Evolutionary conservation across 2,888 invertebrate species (phyloP), one percentile per base, ranked within the genome.

Genomic region (Xanthostigma xanthostigma): DNA sequence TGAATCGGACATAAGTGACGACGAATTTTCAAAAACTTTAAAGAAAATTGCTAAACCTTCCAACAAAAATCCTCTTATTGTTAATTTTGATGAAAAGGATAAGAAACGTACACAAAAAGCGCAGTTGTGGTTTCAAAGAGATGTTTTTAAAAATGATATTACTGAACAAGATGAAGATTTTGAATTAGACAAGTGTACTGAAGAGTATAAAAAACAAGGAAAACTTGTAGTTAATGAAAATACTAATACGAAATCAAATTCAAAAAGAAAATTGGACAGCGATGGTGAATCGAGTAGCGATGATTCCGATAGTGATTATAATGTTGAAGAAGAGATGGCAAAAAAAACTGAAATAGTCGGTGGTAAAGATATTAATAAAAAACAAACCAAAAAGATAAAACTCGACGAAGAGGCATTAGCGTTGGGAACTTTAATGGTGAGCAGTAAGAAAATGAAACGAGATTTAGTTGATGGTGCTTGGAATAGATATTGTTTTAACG

Each of bases 401-500:
- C 73, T 96, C 60, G 79, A 81, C 50, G 83, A 90, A 35, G 85
- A 90, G 64, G 93, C 93, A 49, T 68, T 98, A 53, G 97, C 98
- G 0, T 68, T 99, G 36, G 98, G 95, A 2, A 83, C 93, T 1
- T 74, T 94, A 69, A 76, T 99, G 72, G 81, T 90, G 8, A 83
- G 88, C 48, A 94, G 95, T 37, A 84, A 84, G 64, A 97, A 95
- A 69, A 77, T 84, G 11, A 87, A 88, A 59, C 77, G 95, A 36
- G 95, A 99, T 62, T 69, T 97, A 9, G 72, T 85, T 9, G 96
- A 97, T 63, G 82, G 78, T 45, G 92, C 84, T 1, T 97, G 92
- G 87, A 93, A 96, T 67, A 78, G 93, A 57, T 96, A 89, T 63
- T 80, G 87, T 3, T 93, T 90, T 62, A 91, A 93, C 61, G 97